These are phyloP conservation scores for Podarcis cretensis DNA, from an alignment of 2,113 vertebrate species.

Conservation along the genomic window DNA sequence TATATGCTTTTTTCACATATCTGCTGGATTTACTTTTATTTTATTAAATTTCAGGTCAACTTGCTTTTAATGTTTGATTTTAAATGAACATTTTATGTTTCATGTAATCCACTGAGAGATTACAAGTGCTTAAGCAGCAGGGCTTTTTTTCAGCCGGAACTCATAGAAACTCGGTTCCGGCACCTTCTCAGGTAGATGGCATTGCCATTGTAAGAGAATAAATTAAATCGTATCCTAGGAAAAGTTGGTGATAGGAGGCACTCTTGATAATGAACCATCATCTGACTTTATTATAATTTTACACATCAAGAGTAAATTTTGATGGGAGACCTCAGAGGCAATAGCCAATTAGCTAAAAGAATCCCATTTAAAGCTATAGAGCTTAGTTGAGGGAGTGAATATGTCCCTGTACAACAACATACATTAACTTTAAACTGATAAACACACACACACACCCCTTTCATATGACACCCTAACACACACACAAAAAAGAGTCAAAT, in stretches of 20 bases:
- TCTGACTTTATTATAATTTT: constrained; percentile 18
- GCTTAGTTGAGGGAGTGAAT: constrained; percentile 13
- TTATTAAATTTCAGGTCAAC: too few relatives aligned
- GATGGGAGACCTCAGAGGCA: neutral
- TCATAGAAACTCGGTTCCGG: too few relatives aligned
- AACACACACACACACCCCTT: constrained; percentile 24
- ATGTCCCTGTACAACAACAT: constrained; percentile 30
- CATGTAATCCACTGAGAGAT: too few relatives aligned
- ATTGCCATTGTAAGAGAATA: too few relatives aligned
- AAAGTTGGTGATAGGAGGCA: constrained; percentile 9
- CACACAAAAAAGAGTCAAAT: constrained; percentile 9
- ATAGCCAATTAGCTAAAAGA: constrained; percentile 31
- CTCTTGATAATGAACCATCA: constrained; percentile 6
- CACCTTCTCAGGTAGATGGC: too few relatives aligned
- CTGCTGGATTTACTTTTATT: too few relatives aligned
- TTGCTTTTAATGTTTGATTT: too few relatives aligned
- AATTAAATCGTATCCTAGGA: constrained; percentile 26
- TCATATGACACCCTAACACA: constrained; percentile 30
- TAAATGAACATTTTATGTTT: too few relatives aligned
- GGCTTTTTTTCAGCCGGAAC: too few relatives aligned
- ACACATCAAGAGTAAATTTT: constrained; percentile 22
- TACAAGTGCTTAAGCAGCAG: too few relatives aligned
- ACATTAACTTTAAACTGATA: neutral
- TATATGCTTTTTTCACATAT: too few relatives aligned
- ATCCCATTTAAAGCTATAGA: constrained; percentile 40